A percentile compares a stretch with the other conserved stretches of the same genome.
These are phyloP conservation scores for Anarsia innoxiella DNA, from an alignment of 2,888 invertebrate species.

Conservation along the genomic window DNA sequence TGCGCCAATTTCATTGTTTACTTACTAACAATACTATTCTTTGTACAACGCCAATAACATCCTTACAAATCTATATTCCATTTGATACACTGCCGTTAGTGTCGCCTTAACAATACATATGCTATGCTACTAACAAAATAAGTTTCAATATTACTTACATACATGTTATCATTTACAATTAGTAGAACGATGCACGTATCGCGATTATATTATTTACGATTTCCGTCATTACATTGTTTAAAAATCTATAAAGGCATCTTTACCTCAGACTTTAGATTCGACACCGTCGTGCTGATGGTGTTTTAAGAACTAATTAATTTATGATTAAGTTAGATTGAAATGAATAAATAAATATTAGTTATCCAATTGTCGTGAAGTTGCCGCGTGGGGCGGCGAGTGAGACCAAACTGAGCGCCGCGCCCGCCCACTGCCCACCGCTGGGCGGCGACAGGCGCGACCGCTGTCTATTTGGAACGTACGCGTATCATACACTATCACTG, in stretches of 20 bases:
- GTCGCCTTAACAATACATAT: constrained; percentile 55
- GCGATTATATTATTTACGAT: constrained; percentile 54
- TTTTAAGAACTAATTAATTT: constrained; percentile 59
- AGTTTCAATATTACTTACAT: constrained; percentile 69
- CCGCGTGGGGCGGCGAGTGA: constrained; percentile 28
- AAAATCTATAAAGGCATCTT: constrained; percentile 75
- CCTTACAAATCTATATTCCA: constrained; percentile 58
- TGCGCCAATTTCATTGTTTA: constrained; percentile 72
- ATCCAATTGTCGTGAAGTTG: constrained; percentile 49
- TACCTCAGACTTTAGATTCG: constrained; percentile 74
- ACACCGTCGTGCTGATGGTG: constrained; percentile 68
- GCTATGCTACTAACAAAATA: constrained; percentile 68
- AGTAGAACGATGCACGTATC: constrained; percentile 67
- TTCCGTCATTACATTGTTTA: constrained; percentile 60
- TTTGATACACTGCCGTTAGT: constrained; percentile 67
- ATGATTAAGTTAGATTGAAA: constrained; percentile 61
- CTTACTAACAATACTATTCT: constrained; percentile 68
- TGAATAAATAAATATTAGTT: constrained; percentile 67
- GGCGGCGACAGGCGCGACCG: not conserved
- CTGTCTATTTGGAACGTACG: constrained; percentile 9
- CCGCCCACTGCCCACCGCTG: not conserved
- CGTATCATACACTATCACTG: constrained; percentile 49
- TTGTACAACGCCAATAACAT: constrained; percentile 73
- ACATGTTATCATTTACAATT: constrained; percentile 54
- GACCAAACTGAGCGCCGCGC: constrained; percentile 26